Evolutionary conservation across 2,113 vertebrate species (phyloP).

Genomic region (Cryptoleucopteryx plumbea): DNA sequence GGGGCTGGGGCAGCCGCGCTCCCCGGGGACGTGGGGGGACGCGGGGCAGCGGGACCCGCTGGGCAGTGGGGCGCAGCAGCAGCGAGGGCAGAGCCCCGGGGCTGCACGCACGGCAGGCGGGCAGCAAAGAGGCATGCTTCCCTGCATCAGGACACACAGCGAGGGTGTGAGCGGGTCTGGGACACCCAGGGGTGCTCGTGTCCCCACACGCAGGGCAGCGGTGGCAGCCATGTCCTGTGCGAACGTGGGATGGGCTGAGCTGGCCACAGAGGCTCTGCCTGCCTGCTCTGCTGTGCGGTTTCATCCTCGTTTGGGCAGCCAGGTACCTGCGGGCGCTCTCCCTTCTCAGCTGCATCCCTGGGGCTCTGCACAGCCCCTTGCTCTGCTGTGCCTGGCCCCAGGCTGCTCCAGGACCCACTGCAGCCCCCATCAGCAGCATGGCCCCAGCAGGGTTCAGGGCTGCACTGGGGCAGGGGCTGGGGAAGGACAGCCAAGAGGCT

Average conservation of each 20-base stretch:
- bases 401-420: background rate
- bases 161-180: background rate
- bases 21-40: no score
- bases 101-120: no score
- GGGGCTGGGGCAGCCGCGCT: no score
- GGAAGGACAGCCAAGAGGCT: background rate
- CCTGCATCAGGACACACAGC: background rate
- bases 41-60: no score
- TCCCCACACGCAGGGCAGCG: fast-evolving
- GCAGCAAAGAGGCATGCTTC: no score
- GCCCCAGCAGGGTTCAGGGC: background rate
- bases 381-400: fast-evolving
- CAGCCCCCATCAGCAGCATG: fast-evolving
- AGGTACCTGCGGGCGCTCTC: background rate
- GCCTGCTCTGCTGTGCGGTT: background rate
- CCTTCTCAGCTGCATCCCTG: background rate
- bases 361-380: background rate
- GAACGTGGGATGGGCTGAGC: background rate
- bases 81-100: no score
- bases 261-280: fast-evolving
- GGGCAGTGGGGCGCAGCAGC: no score
- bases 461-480: background rate
- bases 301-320: background rate
- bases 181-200: background rate
- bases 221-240: background rate